Evolutionary conservation across 2,797 vertebrate species (phyloP).

Genomic region (Characodon lateralis): DNA sequence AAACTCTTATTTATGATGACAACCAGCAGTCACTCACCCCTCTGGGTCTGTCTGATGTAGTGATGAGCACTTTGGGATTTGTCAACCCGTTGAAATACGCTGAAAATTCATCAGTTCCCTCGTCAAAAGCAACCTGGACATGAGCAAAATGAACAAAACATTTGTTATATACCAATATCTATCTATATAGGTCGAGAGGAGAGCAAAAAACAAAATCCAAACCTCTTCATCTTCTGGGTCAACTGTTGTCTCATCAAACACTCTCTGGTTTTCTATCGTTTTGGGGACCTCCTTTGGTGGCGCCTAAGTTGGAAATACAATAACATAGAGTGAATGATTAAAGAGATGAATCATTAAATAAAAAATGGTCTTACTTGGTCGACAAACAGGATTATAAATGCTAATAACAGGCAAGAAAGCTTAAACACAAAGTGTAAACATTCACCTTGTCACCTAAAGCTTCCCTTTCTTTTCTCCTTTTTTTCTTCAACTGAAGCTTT

Average conservation of each 20-base stretch:
- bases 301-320: constrained; percentile 77
- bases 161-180: no score
- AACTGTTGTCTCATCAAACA: constrained; percentile 93
- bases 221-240: constrained; percentile 97
- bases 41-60: constrained; percentile 96
- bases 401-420: background rate
- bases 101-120: constrained; percentile 97
- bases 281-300: constrained; percentile 95
- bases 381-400: background rate
- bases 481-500: constrained; percentile 90
- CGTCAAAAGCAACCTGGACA: constrained; percentile 91
- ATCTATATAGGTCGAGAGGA: no score
- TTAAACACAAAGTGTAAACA: background rate
- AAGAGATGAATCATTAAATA: background rate
- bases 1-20: background rate
- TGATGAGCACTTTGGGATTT: constrained; percentile 97
- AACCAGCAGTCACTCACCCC: constrained; percentile 81
- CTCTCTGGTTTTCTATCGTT: constrained; percentile 97
- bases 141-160: background rate
- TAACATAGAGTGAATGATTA: background rate
- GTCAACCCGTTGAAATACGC: constrained; percentile 94
- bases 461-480: constrained; percentile 89
- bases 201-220: constrained; percentile 11
- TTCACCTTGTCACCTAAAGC: constrained; percentile 94
- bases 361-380: background rate